Conservation (phyloP, 2,888 invertebrate genomes). For the Thysanoteuthis rhombus region DNA sequence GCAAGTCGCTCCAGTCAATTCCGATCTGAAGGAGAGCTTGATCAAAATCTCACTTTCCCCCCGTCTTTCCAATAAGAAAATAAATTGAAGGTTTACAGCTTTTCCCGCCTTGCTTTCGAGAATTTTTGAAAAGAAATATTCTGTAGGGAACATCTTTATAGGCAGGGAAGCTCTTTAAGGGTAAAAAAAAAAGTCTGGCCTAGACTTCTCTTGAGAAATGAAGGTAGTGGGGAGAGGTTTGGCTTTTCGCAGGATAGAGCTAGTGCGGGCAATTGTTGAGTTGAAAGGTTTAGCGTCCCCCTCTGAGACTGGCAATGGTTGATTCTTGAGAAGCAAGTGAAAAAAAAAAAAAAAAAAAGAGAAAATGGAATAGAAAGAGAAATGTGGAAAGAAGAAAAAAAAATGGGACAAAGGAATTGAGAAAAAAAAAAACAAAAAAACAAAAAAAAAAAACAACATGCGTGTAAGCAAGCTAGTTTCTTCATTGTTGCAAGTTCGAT, state of each 20-base stretch:
- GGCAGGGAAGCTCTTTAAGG: not conserved
- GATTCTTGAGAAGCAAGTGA: not conserved
- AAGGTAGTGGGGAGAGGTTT: not conserved
- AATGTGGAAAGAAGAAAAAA: not conserved
- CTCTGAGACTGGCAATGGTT: not conserved
- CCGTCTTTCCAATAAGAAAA: too few species aligned
- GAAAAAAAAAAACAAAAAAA: too few species aligned
- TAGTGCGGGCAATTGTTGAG: not conserved
- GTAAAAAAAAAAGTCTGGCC: not conserved
- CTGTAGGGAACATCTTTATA: not conserved
- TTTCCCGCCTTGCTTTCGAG: too few species aligned
- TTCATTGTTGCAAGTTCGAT: too few species aligned
- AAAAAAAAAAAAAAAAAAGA: not conserved
- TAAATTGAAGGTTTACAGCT: too few species aligned
- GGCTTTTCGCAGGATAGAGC: not conserved
- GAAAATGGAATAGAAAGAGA: not conserved
- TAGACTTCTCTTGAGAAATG: not conserved
- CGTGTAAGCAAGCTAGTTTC: too few species aligned
- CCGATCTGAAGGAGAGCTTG: too few species aligned
- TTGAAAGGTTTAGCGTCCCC: not conserved
- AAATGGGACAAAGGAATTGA: too few species aligned
- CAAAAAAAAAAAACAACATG: too few species aligned
- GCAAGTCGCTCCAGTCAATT: too few species aligned
- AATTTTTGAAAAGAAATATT: too few species aligned
- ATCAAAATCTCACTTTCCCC: too few species aligned